Evolutionary conservation across 2,113 vertebrate genomes (phyloP).

Genomic region (Gymnarchus niloticus): DNA sequence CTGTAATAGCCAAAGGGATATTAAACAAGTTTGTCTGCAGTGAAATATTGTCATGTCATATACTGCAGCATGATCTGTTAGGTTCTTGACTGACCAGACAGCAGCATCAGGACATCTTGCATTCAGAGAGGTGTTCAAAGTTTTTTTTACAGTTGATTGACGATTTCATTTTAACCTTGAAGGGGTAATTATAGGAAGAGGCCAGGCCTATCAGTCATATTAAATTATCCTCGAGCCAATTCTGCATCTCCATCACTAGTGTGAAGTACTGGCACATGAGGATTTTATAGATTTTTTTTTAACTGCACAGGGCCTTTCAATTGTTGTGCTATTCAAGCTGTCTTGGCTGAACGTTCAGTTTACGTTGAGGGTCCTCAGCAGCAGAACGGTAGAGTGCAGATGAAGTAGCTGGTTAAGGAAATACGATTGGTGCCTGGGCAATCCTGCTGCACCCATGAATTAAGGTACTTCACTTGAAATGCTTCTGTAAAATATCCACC

Average conservation of each 20-base stretch:
- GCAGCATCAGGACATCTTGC: background rate
- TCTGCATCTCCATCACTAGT: background rate
- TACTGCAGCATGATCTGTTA: background rate
- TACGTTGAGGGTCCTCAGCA: background rate
- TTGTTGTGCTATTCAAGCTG: background rate
- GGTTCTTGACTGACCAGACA: background rate
- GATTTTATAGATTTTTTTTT: background rate
- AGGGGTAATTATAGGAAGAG: background rate
- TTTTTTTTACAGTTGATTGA: background rate
- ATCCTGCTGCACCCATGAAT: background rate
- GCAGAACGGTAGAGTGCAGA: too few relatives aligned
- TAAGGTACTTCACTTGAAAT: background rate
- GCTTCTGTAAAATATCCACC: background rate
- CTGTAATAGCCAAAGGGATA: background rate
- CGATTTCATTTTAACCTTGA: background rate
- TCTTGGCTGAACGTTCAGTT: background rate
- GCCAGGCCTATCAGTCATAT: background rate
- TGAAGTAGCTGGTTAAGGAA: background rate
- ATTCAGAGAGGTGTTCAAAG: background rate
- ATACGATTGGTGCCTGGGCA: background rate
- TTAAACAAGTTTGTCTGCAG: background rate
- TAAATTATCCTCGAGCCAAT: background rate
- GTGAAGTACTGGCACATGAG: background rate
- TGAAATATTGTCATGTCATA: background rate
- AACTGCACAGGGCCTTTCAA: conserved; percentile 12